A percentile compares a stretch with the other conserved stretches of the same genome.
Conservation (phyloP, 2,888 invertebrate species). For the Lasioglossum oenotherae region DNA sequence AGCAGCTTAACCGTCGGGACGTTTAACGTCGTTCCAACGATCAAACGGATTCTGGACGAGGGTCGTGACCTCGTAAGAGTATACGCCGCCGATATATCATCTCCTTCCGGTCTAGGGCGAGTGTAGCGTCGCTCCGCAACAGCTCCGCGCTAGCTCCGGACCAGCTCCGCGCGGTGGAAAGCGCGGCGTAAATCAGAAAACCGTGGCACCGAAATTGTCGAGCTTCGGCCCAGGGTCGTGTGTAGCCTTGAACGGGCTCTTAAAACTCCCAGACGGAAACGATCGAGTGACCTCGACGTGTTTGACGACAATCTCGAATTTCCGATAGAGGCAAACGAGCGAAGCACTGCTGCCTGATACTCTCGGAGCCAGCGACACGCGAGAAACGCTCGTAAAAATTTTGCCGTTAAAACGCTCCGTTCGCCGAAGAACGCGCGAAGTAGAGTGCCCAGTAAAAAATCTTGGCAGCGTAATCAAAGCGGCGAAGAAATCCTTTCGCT, state of each 20-base stretch:
- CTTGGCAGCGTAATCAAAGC: slow-evolving; percentile 23
- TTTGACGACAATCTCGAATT: slow-evolving; percentile 72
- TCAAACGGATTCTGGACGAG: slow-evolving; percentile 45
- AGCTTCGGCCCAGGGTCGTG: slow-evolving; percentile 43
- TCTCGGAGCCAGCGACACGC: slow-evolving; percentile 49
- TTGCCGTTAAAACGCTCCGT: slow-evolving; percentile 35
- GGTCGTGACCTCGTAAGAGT: slow-evolving; percentile 35
- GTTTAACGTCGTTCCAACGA: slow-evolving; percentile 60
- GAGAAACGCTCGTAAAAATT: slow-evolving; percentile 54
- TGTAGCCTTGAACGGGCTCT: slow-evolving; percentile 63
- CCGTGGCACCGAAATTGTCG: slow-evolving; percentile 23
- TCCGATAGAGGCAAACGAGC: slow-evolving; percentile 63
- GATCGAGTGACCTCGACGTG: slow-evolving; percentile 60
- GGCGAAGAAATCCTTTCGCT: slow-evolving; percentile 10
- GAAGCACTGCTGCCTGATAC: slow-evolving; percentile 40
- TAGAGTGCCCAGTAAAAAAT: slow-evolving; percentile 2
- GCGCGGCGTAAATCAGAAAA: not conserved
- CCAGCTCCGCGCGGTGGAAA: not conserved
- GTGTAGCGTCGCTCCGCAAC: not conserved
- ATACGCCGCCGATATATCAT: slow-evolving; percentile 19
- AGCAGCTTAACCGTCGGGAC: slow-evolving; percentile 41
- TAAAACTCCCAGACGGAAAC: slow-evolving; percentile 67
- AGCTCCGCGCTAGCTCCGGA: not conserved
- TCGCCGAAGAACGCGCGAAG: not conserved
- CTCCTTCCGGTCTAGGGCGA: not conserved